Conservation (phyloP, 2,888 invertebrate species). For the Cybosia mesomella region DNA sequence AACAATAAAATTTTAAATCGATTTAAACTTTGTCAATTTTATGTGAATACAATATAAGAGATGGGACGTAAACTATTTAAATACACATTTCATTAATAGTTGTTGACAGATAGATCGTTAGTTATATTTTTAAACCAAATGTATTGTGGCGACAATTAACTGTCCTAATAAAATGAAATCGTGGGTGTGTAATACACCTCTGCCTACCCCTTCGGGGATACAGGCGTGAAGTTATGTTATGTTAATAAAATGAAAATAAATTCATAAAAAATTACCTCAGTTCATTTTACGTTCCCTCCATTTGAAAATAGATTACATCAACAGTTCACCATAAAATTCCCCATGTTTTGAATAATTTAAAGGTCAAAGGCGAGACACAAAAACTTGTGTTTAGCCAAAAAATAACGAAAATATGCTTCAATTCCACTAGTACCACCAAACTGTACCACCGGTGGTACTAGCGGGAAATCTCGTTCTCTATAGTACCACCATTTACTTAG, state of each 20-base stretch:
- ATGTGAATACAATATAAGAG: background rate
- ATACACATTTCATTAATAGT: background rate
- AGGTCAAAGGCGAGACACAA: background rate
- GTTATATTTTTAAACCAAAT: background rate
- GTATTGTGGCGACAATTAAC: background rate
- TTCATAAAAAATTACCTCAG: background rate
- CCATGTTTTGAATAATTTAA: too few relatives aligned
- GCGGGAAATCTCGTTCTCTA: too few relatives aligned
- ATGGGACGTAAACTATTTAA: background rate
- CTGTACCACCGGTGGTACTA: too few relatives aligned
- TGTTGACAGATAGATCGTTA: background rate
- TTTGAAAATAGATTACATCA: background rate
- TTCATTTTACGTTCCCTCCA: background rate
- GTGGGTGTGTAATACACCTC: too few relatives aligned
- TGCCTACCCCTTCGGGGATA: too few relatives aligned
- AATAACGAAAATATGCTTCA: background rate
- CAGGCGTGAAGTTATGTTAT: too few relatives aligned
- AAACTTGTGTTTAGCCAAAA: background rate
- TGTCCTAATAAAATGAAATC: background rate
- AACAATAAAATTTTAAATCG: constrained; percentile 36
- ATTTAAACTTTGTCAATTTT: constrained; percentile 43
- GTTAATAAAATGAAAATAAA: background rate
- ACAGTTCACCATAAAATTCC: background rate
- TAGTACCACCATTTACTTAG: too few relatives aligned
- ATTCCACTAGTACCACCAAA: too few relatives aligned